Conservation (phyloP, 2,888 invertebrate species). For the Norana najaformis region DNA sequence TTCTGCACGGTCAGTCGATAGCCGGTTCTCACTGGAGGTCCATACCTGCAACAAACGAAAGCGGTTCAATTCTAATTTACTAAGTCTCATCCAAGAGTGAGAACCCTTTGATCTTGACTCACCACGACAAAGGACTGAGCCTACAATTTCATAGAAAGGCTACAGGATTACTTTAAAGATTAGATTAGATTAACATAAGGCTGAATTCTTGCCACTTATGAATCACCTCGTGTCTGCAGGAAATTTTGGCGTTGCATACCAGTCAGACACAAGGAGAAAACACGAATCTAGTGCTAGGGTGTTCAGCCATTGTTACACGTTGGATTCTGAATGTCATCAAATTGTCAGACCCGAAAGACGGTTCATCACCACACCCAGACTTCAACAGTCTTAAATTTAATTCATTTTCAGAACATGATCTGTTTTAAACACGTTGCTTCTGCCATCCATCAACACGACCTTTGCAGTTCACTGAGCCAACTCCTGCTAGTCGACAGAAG, state of each 20-base stretch:
- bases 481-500: too few species aligned
- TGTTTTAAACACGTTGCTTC: neutral
- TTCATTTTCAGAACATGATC: neutral
- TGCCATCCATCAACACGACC: neutral
- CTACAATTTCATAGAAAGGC: too few species aligned
- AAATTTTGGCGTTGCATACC: neutral
- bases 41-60: constrained; percentile 76
- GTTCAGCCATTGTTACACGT: constrained; percentile 13
- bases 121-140: neutral
- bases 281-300: neutral
- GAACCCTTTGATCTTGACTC: neutral
- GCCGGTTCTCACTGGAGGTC: constrained; percentile 94
- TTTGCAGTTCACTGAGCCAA: neutral
- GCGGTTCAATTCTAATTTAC: neutral
- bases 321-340: neutral
- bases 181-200: neutral
- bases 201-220: neutral
- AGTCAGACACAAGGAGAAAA: neutral
- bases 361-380: constrained; percentile 13
- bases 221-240: neutral
- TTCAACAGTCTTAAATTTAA: neutral
- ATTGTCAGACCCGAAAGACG: neutral
- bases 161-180: neutral
- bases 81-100: neutral
- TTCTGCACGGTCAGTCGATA: constrained; percentile 94